Percentiles rank a stretch among this genome's conserved stretches.
These are phyloP conservation scores for Cynopterus sphinx DNA, from an alignment of 2,797 vertebrate species.

Conservation along the genomic window DNA sequence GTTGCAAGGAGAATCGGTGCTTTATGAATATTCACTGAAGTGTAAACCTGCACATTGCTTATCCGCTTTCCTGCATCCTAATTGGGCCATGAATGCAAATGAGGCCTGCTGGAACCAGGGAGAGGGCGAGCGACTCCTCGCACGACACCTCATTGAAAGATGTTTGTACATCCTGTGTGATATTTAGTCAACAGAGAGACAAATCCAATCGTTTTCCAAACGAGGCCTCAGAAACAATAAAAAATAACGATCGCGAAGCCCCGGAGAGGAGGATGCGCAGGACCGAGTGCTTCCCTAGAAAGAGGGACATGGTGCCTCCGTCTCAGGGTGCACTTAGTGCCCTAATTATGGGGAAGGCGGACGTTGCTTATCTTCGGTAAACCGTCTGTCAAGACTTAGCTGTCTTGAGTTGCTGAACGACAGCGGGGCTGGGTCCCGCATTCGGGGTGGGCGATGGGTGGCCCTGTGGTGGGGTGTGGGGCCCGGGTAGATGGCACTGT, in stretches of 20 bases:
- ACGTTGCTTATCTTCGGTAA: slow-evolving; percentile 80
- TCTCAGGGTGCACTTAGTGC: slow-evolving; percentile 81
- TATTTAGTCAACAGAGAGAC: slow-evolving; percentile 80
- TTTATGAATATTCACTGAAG: slow-evolving; percentile 83
- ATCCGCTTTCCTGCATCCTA: slow-evolving; percentile 79
- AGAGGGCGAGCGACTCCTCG: slow-evolving; percentile 68
- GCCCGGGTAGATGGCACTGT: slow-evolving; percentile 71
- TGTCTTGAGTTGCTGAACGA: neutral
- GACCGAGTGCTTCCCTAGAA: slow-evolving; percentile 72
- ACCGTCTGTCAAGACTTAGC: slow-evolving; percentile 74
- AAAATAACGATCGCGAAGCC: slow-evolving; percentile 74
- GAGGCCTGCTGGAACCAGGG: slow-evolving; percentile 80
- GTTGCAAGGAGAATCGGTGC: slow-evolving; percentile 79
- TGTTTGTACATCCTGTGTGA: slow-evolving; percentile 80
- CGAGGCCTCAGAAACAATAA: slow-evolving; percentile 72
- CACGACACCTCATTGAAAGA: slow-evolving; percentile 81
- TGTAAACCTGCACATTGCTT: slow-evolving; percentile 83
- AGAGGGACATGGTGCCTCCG: slow-evolving; percentile 70
- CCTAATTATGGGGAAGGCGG: slow-evolving; percentile 79
- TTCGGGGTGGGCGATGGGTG: slow-evolving; percentile 33
- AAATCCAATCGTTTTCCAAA: slow-evolving; percentile 77
- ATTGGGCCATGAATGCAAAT: slow-evolving; percentile 85
- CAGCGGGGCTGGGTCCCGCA: neutral
- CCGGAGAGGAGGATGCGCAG: slow-evolving; percentile 71
- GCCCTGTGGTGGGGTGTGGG: neutral